Base-by-base conservation (phyloP, 2,888 invertebrate species). In the Uloborus plumipes region DNA sequence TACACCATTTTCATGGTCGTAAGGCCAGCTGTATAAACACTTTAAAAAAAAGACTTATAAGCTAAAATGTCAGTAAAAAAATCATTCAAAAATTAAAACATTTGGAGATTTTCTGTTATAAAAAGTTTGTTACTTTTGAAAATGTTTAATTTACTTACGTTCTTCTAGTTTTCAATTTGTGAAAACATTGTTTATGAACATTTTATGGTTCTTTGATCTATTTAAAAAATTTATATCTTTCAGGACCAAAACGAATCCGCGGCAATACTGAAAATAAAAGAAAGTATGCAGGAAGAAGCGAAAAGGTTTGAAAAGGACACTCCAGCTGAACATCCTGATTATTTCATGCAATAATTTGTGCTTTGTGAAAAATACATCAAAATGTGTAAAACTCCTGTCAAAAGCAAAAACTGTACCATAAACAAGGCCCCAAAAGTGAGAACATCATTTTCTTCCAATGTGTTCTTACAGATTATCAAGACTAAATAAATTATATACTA, bases 201-300 rank as follows among this genome's bases (percentile, higher is more conserved):
- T 55, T 3, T 7, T 55, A 9, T 18, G n/a, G 16, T 15, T 4
- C 55, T 55, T 2, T 55, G 2, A 4, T 26, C 26, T 16, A 61
- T 51, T 53, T 51, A 53, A 15, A 18, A 69, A n/a, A 20, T 13
- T 79, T 72, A 22, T n/a, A 11, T 11, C 16, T 72, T 66, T 22
- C 22, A 92, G 92, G 93, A 96, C 92, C 96, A 97, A 92, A 98
- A 95, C 90, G 98, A 98, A 92, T 97, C 97, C 89, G 98, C 98
- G 90, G 99, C 98, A 92, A 99, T 99, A 91, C 93, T 98, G 92
- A 99, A 99, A 93, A 99, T 99, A 91, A 99, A 99, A 93, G 98
- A 98, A 92, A 97, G 97, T 92, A 98, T 99, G 97, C 98, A 99
- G 91, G 98, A 99, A 91, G 99, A 99, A 91, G 98, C 98, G 90